Conservation (phyloP, 1,140 invertebrate species). For the Aporrectodea caliginosa region DNA sequence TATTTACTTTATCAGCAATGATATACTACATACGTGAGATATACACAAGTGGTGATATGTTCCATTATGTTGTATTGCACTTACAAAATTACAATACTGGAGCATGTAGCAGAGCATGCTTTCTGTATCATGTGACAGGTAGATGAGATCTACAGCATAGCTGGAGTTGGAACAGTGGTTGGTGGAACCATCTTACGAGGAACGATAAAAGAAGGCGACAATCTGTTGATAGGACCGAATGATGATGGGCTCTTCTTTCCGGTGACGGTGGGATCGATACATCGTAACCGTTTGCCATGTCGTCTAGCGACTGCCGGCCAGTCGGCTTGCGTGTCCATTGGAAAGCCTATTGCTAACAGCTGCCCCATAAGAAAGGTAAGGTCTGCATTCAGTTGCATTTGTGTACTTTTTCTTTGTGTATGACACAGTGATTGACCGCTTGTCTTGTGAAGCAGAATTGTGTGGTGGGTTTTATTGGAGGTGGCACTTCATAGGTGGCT, state of each 20-base stretch:
- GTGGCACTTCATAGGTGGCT: too few species aligned
- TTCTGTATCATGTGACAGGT: slow-evolving; percentile 69
- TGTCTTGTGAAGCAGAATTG: too few species aligned
- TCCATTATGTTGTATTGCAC: too few species aligned
- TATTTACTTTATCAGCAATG: too few species aligned
- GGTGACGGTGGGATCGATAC: slow-evolving; percentile 76
- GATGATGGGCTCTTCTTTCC: slow-evolving; percentile 75
- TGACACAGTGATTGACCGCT: too few species aligned
- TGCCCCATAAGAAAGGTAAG: not conserved
- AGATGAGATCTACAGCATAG: slow-evolving; percentile 96
- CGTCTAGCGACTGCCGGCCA: slow-evolving; percentile 81
- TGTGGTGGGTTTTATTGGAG: too few species aligned
- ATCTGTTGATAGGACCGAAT: slow-evolving; percentile 75
- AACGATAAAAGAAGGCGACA: slow-evolving; percentile 75
- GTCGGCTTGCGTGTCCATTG: slow-evolving; percentile 80
- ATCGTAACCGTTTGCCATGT: slow-evolving; percentile 85
- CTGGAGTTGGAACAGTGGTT: slow-evolving; percentile 94
- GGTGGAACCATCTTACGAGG: slow-evolving; percentile 86
- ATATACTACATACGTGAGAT: too few species aligned
- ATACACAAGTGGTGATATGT: too few species aligned
- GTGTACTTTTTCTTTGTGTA: not conserved
- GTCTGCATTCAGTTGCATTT: not conserved
- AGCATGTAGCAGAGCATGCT: too few species aligned
- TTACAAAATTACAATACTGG: too few species aligned
- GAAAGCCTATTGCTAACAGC: slow-evolving; percentile 53